Conservation (phyloP, 2,113 vertebrate species). For the Vulpes ferrilata region DNA sequence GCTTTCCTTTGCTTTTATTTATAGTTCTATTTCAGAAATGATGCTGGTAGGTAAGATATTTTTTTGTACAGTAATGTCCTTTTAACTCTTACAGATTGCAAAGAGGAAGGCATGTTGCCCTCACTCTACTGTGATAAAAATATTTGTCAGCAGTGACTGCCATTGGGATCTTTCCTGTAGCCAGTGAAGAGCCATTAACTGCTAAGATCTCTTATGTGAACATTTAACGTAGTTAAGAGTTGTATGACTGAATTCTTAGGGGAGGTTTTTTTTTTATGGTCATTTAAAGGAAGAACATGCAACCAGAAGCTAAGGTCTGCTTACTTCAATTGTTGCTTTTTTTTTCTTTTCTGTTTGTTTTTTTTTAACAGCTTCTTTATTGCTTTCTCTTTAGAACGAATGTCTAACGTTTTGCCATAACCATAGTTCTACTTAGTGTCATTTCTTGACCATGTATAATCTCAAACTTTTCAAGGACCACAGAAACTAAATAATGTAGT, state of each 20-base stretch:
- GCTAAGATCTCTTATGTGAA: background rate
- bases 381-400: constrained; percentile 22
- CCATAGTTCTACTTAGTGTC: background rate
- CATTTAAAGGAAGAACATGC: background rate
- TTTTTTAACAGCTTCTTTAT: background rate
- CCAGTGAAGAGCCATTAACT: background rate
- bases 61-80: background rate
- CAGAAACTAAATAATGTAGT: background rate
- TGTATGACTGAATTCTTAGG: background rate
- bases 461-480: background rate
- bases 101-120: background rate
- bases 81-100: background rate
- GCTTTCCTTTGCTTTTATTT: background rate
- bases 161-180: background rate
- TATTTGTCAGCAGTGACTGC: background rate
- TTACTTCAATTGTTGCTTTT: background rate
- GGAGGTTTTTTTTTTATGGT: background rate
- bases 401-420: background rate
- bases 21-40: constrained; percentile 20
- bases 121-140: background rate
- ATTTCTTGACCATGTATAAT: background rate
- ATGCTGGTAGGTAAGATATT: background rate
- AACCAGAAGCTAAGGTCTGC: background rate
- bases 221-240: background rate
- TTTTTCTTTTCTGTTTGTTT: background rate